A percentile compares a stretch with the other conserved stretches of the same genome.
These are phyloP conservation scores for Eupleurogrammus muticus DNA, from an alignment of 2,797 vertebrate species.

Conservation along the genomic window DNA sequence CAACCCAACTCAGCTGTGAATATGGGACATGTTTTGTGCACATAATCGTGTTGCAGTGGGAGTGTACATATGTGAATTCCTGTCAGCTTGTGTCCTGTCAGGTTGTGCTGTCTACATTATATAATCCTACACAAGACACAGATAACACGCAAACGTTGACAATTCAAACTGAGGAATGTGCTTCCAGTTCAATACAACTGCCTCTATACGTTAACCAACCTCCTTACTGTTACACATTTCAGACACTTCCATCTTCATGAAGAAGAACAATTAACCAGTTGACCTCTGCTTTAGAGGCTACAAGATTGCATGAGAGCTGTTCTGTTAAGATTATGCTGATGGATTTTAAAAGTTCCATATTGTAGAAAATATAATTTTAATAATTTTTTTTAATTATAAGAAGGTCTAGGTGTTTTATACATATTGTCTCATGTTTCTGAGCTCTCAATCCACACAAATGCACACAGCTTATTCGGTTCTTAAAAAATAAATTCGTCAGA, in stretches of 20 bases:
- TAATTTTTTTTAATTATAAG: too few species aligned
- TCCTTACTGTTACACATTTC: not conserved
- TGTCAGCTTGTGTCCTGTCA: constrained; percentile 41
- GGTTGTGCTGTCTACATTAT: constrained; percentile 27
- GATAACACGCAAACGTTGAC: constrained; percentile 29
- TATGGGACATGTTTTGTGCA: constrained; percentile 56
- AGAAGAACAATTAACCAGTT: not conserved
- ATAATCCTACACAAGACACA: constrained; percentile 20
- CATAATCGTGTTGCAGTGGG: constrained; percentile 31
- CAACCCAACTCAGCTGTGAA: constrained; percentile 51
- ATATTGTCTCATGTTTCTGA: too few species aligned
- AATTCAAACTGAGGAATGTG: not conserved
- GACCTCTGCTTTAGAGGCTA: constrained; percentile 3
- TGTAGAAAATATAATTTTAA: too few species aligned
- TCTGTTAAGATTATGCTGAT: constrained; percentile 25
- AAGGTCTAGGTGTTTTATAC: too few species aligned
- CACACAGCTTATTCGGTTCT: too few species aligned
- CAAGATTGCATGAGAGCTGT: constrained; percentile 5
- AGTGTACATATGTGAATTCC: constrained; percentile 31
- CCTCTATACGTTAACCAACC: constrained; percentile 12
- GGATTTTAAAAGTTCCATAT: constrained; percentile 20
- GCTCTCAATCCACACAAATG: too few species aligned
- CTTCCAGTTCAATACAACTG: not conserved
- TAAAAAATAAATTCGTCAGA: too few species aligned
- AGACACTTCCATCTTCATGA: not conserved